phyloP scores from a whole-genome alignment of 2,888 invertebrate genomes.

The Anoncus sp. region DNA sequence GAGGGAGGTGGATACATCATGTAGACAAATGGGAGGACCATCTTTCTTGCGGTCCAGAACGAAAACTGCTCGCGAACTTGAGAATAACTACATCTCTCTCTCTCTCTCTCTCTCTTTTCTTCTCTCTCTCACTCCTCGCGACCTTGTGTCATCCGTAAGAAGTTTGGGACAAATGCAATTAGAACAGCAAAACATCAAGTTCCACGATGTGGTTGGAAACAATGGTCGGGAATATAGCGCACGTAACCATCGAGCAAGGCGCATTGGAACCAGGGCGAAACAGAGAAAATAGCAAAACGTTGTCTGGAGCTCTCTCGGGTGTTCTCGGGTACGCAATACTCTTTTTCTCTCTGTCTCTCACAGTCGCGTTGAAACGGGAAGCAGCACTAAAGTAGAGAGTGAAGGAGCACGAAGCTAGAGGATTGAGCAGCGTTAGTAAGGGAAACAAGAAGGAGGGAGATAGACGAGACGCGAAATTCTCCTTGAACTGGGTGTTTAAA shows the following conservation, averaged over 20 bases:
- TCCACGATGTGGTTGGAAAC: slow-evolving; percentile 46
- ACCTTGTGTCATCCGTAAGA: slow-evolving; percentile 46
- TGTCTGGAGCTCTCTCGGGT: slow-evolving; percentile 13
- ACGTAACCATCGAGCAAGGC: slow-evolving; percentile 13
- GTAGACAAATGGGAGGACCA: slow-evolving; percentile 72
- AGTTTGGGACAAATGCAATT: slow-evolving; percentile 65
- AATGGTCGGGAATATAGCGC: slow-evolving; percentile 12
- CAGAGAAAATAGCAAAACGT: slow-evolving; percentile 11
- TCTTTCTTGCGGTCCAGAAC: slow-evolving; percentile 68
- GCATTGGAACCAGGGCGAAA: slow-evolving; percentile 32
- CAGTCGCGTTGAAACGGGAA: background rate
- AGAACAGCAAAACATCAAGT: slow-evolving; percentile 58
- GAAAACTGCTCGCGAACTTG: slow-evolving; percentile 57
- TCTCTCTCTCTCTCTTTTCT: slow-evolving; percentile 20
- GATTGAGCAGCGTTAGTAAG: background rate
- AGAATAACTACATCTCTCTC: slow-evolving; percentile 48
- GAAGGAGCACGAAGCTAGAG: background rate
- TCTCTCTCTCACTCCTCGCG: slow-evolving; percentile 18
- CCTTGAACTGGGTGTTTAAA: slow-evolving; percentile 30
- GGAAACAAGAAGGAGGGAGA: background rate
- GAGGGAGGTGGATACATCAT: slow-evolving; percentile 69
- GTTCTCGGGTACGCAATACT: slow-evolving; percentile 1
- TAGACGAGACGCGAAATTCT: slow-evolving; percentile 8
- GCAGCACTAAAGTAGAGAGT: too few relatives aligned
- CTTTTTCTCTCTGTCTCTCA: background rate